Evolutionary conservation across 2,113 vertebrate genomes (phyloP), one percentile per base, ranked within the genome.

Genomic region (Lophura nycthemera): DNA sequence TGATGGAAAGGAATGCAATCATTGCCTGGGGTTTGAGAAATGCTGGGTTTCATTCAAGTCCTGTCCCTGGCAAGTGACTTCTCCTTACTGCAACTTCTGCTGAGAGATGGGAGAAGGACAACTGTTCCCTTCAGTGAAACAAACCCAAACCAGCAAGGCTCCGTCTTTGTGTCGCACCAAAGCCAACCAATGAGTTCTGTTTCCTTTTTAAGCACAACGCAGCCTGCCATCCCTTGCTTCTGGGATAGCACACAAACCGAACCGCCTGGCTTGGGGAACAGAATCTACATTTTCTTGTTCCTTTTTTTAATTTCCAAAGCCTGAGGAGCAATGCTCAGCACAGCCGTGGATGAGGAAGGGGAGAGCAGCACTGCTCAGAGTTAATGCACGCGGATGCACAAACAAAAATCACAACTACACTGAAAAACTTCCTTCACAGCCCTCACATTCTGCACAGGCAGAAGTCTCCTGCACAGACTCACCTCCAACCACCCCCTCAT

Each of bases 321-420:
- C 2, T 3, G 45, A 61, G 22, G 36, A 70, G n/a, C 43, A 6
- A n/a, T 11, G 71, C 29, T 42, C 1, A 1, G 27, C 77, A 21
- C 3, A 1, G 77, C 18, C 36, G 1, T 2, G 14, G 40, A 27
- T 43, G 32, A 71, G 70, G 59, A 47, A 60, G n/a, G 59, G 48
- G 22, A 24, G 14, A 45, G 18, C 0, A 8, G 3, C 7, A 6
- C 10, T 12, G 56, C 36, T 48, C 54, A 32, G 54, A 3, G 29
- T 16, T 6, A 29, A 4, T 2, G 12, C 2, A 8, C 0, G 0
- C 4, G 1, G 1, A 18, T 20, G 15, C 15, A 2, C 6, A 15
- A 54, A 24, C 20, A 34, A 60, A 60, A 56, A 6, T 19, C 54
- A 30, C 54, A 18, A 30, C 56, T 32, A 4, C 29, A 11, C 17